Conservation (phyloP, 1,140 invertebrate genomes). For the Babylonia areolata region DNA sequence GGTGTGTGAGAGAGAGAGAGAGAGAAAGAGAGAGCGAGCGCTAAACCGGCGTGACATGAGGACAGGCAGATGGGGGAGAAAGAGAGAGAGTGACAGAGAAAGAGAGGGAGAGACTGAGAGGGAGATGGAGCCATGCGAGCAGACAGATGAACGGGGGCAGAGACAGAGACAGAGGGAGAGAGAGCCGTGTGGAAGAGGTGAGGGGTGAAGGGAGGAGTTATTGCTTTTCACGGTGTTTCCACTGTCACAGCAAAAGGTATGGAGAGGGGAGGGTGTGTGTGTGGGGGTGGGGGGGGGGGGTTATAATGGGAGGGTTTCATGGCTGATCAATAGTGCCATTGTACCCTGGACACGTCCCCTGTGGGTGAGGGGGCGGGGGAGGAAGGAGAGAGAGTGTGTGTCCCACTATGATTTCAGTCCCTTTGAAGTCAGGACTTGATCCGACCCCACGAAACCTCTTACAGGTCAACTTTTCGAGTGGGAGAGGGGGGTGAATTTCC, state of each 20-base stretch:
- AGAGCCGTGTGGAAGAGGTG: not conserved
- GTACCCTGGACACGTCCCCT: not conserved
- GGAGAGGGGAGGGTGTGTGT: no score
- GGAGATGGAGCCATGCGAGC: no score
- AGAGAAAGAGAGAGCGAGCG: no score
- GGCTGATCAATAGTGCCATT: not conserved
- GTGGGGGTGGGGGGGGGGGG: no score
- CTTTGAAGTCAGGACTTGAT: not conserved
- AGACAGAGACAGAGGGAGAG: no score
- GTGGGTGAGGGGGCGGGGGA: not conserved
- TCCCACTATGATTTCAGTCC: not conserved
- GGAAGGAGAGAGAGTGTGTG: not conserved
- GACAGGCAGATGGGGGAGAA: no score
- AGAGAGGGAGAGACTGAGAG: no score
- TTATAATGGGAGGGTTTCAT: not conserved
- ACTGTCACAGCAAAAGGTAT: no score
- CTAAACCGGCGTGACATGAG: no score
- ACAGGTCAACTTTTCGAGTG: not conserved
- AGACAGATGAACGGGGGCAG: no score
- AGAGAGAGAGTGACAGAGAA: no score
- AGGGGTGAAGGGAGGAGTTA: not conserved
- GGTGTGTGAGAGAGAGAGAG: no score
- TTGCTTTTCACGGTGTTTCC: not conserved
- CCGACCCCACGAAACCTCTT: not conserved
- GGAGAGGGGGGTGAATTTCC: not conserved